These are phyloP conservation scores for Salvelinus sp. DNA, from an alignment of 2,113 vertebrate species.

Conservation along the genomic window DNA sequence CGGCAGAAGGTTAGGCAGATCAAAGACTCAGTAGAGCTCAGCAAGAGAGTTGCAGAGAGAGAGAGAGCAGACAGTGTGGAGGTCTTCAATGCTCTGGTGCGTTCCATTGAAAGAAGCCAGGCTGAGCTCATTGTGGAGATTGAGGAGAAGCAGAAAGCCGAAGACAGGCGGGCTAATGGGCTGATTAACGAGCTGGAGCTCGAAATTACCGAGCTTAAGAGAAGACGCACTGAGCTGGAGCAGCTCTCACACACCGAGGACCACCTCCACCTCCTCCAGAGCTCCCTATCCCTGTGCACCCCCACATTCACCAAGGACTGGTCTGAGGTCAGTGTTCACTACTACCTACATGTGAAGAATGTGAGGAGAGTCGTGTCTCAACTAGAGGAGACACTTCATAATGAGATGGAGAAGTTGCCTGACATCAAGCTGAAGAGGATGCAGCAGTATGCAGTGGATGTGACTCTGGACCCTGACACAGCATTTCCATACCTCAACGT, in stretches of 20 bases:
- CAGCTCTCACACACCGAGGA: slow-evolving; percentile 39
- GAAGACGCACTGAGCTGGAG: background rate
- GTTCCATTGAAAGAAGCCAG: slow-evolving; percentile 40
- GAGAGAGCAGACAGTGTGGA: background rate
- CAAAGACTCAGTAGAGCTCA: background rate
- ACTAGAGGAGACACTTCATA: slow-evolving; percentile 9
- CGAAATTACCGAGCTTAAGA: slow-evolving; percentile 43
- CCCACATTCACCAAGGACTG: slow-evolving; percentile 17
- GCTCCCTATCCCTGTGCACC: background rate
- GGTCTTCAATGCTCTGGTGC: slow-evolving; percentile 33
- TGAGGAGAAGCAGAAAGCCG: slow-evolving; percentile 43
- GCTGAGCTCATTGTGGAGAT: slow-evolving; percentile 13
- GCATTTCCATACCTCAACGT: slow-evolving; percentile 45
- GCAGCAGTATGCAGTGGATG: slow-evolving; percentile 26
- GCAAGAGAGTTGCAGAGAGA: slow-evolving; percentile 5
- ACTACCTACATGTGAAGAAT: slow-evolving; percentile 1
- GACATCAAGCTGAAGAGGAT: background rate
- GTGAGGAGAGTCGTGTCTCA: background rate
- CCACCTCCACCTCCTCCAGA: slow-evolving; percentile 31
- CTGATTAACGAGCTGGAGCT: slow-evolving; percentile 16
- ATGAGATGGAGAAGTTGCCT: slow-evolving; percentile 15
- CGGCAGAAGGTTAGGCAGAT: slow-evolving; percentile 16
- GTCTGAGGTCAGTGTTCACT: slow-evolving; percentile 6
- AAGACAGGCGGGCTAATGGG: slow-evolving; percentile 18
- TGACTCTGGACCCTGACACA: slow-evolving; percentile 36